Percentiles rank a stretch among this genome's conserved stretches.
These are phyloP conservation scores for Hemiprocne comata DNA, from an alignment of 2,113 vertebrate genomes.

Conservation along the genomic window DNA sequence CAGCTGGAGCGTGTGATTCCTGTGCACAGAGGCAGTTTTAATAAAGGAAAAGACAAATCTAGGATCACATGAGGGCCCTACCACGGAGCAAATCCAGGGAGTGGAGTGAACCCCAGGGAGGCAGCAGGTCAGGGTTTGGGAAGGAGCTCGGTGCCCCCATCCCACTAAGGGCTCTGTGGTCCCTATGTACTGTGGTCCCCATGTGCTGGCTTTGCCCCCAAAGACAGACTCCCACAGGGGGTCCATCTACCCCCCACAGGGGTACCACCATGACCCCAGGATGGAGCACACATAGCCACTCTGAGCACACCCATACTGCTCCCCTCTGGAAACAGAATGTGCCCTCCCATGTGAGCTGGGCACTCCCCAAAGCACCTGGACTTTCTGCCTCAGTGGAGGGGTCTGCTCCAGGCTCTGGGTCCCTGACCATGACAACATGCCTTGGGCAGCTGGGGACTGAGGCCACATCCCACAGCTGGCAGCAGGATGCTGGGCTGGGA, in stretches of 20 bases:
- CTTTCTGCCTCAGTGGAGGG: neutral
- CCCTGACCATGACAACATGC: neutral
- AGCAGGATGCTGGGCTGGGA: neutral
- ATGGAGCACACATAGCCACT: fast-evolving
- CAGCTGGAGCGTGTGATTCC: conserved; percentile 12
- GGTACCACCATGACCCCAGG: neutral
- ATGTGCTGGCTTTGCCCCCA: fast-evolving
- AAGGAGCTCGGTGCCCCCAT: fast-evolving
- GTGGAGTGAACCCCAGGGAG: fast-evolving
- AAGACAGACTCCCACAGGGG: neutral
- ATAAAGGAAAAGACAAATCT: neutral
- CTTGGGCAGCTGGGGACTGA: no score
- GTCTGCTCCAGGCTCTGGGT: fast-evolving
- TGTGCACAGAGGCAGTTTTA: neutral
- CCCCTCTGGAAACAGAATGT: neutral
- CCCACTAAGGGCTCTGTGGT: neutral
- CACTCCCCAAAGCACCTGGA: fast-evolving
- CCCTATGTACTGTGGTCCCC: no score
- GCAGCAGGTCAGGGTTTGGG: neutral
- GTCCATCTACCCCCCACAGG: neutral
- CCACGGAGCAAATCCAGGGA: neutral
- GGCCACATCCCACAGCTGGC: no score
- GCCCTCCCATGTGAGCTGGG: neutral
- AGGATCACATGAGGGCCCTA: neutral
- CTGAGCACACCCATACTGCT: fast-evolving